Conservation (phyloP, 2,888 invertebrate species). For the Dusona sp. region DNA sequence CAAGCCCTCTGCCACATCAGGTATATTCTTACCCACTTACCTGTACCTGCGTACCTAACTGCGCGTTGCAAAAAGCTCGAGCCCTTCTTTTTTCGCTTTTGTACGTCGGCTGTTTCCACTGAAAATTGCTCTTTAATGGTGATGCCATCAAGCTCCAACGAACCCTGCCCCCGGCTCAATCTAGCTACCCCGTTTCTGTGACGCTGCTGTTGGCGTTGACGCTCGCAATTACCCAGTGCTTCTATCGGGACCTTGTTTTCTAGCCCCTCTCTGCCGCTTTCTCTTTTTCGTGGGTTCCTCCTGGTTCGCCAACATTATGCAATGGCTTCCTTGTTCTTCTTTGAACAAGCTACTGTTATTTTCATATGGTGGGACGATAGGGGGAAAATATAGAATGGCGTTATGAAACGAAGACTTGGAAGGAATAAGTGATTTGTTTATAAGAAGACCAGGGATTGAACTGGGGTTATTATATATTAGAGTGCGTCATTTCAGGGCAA, state of each 20-base stretch:
- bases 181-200: conserved; percentile 14
- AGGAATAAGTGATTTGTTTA: neutral
- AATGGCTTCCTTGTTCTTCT: neutral
- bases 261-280: conserved; percentile 28
- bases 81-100: conserved; percentile 39
- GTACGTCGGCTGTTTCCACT: conserved; percentile 44
- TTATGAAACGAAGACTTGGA: too few species aligned
- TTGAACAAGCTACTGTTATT: neutral
- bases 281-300: conserved; percentile 30
- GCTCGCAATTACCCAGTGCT: conserved; percentile 64
- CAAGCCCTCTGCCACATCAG: conserved; percentile 42
- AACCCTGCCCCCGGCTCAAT: conserved; percentile 36
- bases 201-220: conserved; percentile 64
- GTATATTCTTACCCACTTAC: conserved; percentile 74
- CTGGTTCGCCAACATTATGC: neutral
- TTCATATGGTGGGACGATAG: neutral
- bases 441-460: neutral
- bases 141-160: conserved; percentile 60
- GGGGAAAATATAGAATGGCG: neutral
- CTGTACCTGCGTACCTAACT: conserved; percentile 70
- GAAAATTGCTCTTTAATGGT: conserved; percentile 72
- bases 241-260: conserved; percentile 55
- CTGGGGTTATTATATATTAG: too few species aligned
- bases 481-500: too few species aligned
- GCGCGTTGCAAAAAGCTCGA: conserved; percentile 71